A percentile compares a stretch with the other conserved stretches of the same genome.
phyloP scores from a whole-genome alignment of 64 coral and sea anemone species.

The Montipora cactus region DNA sequence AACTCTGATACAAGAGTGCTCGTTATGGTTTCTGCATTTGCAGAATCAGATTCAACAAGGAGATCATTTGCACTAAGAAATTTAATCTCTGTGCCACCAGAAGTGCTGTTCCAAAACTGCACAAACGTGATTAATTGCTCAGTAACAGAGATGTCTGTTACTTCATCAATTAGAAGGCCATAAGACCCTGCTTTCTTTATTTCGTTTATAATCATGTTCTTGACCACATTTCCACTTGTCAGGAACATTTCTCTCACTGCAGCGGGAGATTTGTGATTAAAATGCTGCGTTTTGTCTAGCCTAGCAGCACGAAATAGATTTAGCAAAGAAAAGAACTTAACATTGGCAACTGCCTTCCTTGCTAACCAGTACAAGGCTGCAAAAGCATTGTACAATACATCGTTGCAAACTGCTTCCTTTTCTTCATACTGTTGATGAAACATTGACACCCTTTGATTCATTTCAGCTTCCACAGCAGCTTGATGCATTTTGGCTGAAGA shows the following conservation, averaged over 20 bases:
- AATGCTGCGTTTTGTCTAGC: slow-evolving; percentile 45
- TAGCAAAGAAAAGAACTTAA: slow-evolving; percentile 25
- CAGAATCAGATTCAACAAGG: not conserved
- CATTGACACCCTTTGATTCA: slow-evolving; percentile 59
- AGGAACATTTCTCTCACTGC: slow-evolving; percentile 34
- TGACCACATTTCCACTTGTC: slow-evolving; percentile 17
- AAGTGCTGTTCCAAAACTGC: slow-evolving; percentile 7
- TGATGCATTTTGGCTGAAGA: slow-evolving; percentile 49
- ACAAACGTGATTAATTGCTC: slow-evolving; percentile 6
- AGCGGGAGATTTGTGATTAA: slow-evolving; percentile 38
- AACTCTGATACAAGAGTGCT: no score
- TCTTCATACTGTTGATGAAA: slow-evolving; percentile 63
- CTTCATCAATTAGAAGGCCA: slow-evolving; percentile 19
- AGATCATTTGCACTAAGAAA: slow-evolving; percentile 57
- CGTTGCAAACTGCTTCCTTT: slow-evolving; percentile 21
- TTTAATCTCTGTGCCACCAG: not conserved
- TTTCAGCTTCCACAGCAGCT: slow-evolving; percentile 70
- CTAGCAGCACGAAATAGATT: slow-evolving; percentile 24
- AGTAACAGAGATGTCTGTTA: slow-evolving; percentile 29
- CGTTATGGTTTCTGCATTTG: no score
- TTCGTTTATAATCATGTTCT: not conserved
- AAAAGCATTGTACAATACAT: slow-evolving; percentile 57
- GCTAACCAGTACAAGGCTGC: slow-evolving; percentile 60
- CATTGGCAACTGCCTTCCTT: slow-evolving; percentile 38
- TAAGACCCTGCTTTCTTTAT: slow-evolving; percentile 1